A percentile compares a stretch with the other conserved stretches of the same genome.
Conservation (phyloP, 2,113 vertebrate species). For the Limanda limanda region DNA sequence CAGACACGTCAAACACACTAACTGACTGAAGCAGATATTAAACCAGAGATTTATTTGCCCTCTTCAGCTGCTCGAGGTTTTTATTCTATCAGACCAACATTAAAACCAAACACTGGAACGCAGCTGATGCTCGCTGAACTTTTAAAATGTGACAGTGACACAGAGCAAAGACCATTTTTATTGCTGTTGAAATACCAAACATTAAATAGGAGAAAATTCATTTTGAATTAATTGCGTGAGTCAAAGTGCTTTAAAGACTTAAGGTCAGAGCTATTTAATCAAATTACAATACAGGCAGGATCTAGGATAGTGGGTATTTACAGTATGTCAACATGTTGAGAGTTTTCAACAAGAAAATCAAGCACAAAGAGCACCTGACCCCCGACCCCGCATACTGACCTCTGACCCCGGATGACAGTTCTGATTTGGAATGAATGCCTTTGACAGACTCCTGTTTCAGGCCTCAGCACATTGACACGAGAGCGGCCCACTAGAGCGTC, state of each 20-base stretch:
- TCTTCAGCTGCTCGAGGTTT: constrained; percentile 17
- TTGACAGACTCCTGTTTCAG: constrained; percentile 37
- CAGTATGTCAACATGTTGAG: neutral
- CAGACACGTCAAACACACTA: constrained; percentile 16
- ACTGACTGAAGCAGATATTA: constrained; percentile 6
- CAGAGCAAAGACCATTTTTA: constrained; percentile 23
- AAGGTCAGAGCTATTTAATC: no score
- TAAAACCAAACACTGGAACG: constrained; percentile 30
- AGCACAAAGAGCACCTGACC: constrained; percentile 33
- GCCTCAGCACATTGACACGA: constrained; percentile 8
- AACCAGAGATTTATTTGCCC: constrained; percentile 21
- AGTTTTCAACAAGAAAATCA: constrained; percentile 6
- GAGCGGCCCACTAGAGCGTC: constrained; percentile 1
- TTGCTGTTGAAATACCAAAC: neutral
- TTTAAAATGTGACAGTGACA: constrained; percentile 31
- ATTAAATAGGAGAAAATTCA: neutral
- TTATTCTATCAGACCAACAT: constrained; percentile 20
- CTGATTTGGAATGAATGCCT: constrained; percentile 37
- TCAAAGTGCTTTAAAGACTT: neutral
- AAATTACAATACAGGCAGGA: neutral
- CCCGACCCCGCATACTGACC: constrained; percentile 28
- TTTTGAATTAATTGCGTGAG: constrained; percentile 2
- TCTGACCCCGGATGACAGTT: constrained; percentile 42
- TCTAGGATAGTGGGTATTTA: neutral
- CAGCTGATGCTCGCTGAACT: neutral